Base-by-base conservation (phyloP, 2,888 invertebrate species). In the Tetranychus piercei region DNA sequence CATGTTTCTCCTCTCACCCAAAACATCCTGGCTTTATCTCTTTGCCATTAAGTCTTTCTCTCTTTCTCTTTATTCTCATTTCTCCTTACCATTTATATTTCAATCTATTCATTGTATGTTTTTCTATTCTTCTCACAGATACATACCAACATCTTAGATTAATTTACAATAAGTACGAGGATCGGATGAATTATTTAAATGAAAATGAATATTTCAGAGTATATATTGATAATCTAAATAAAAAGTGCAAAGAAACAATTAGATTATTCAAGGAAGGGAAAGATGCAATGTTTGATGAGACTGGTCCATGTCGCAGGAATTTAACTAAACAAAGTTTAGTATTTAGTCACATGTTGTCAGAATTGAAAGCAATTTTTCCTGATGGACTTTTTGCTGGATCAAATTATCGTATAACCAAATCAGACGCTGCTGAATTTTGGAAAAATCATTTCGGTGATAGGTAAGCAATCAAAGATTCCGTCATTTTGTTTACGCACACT, bases 341-440 rank as follows among this genome's bases (percentile, higher is more conserved):
- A 79, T 99, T 99, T 85, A 96, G 95, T 82, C 99, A 99, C 86
- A 99, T 99, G 96, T 87, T 99, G 79, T 94, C 95, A 82, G 99
- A 99, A 85, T 85, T 99, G 78, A 97, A 97, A 85, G 96, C 99
- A 66, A 90, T 97, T 81, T 99, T 97, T 83, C 97, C 97, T 0
- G 91, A 90, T 82, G 96, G 96, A 73, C 87, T 90, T 18, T 99
- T 95, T 84, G 91, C 93, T 76, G 96, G 96, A 73, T 95, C 96
- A 84, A 92, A 92, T 83, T 99, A 96, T 85, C 89, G 97, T 81
- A 96, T 99, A 81, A 99, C 99, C 44, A 99, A 99, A 85, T 90
- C 94, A 80, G 97, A 99, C 85, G 99, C 99, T 11, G 93, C 96
- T 0, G 95, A 96, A 78, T 99, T 99, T 84, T 99, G 99, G 99